Evolutionary conservation across 2,797 vertebrate genomes (phyloP), one percentile per base, ranked within the genome.

Genomic region (Phrynocephalus forsythii): DNA sequence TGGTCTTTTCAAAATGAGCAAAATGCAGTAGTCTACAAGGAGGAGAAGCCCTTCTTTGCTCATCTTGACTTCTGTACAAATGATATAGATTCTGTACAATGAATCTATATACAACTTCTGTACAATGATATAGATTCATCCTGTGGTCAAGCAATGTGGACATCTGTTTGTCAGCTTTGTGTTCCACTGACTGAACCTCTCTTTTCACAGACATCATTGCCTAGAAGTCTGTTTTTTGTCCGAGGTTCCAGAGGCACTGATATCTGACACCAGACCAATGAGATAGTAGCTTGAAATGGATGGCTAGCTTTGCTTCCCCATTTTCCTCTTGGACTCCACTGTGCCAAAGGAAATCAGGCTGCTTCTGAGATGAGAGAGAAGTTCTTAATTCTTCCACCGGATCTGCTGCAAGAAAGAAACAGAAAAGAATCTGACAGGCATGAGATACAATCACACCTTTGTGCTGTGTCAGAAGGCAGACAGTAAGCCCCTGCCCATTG

Each of bases 381-480:
- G 63, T 52, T 56, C 75, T 98, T 97, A 99, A 95, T 99, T 99
- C 94, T 99, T 99, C 99, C 99, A 99, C 76, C 98, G 97, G 91
- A 98, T 98, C 98, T 99, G 98, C 99, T 99, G 91, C 52, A 96
- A 76, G 8, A 96, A 79, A 93, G 86, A 94, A 91, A 26, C 86
- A 91, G 90, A 94, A 86, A 0, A 6, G 38, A 50, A 85, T 5
- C 52, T 1, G 80, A 81, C 28, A 75, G 71, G 18, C 20, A 13
- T 50, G 63, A 87, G 48, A 24, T 48, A 71, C 90, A 83, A 88
- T 84, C 2, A 85, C 1, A 85, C 13, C 44, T 60, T 33, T 50
- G 44, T 30, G 77, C 11, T 24, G 20, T 73, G 77, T 38, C 24
- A 18, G 18, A 80, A 79, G 48, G 66, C 11, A 82, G 28, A 4